Conservation (phyloP, 2,797 vertebrate genomes). For the Arrhamphus sclerolepis region DNA sequence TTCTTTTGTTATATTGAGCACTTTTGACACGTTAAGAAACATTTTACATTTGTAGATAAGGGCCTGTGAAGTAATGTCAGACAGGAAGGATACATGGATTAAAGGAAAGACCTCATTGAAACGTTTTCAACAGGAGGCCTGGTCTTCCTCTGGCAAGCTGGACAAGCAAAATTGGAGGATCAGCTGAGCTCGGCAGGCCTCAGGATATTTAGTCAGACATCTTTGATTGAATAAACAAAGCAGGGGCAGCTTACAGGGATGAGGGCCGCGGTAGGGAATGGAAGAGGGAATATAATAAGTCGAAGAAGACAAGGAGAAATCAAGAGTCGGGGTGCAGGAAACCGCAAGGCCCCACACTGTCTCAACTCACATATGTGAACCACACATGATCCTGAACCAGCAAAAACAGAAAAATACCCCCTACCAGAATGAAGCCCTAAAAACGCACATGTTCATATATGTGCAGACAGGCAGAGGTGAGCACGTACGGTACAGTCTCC, state of each 20-base stretch:
- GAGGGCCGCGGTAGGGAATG: conserved; percentile 36
- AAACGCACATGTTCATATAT: conserved; percentile 51
- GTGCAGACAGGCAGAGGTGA: conserved; percentile 52
- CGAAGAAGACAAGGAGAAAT: conserved; percentile 57
- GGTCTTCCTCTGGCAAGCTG: conserved; percentile 39
- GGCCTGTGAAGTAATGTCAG: no score
- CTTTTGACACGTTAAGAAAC: no score
- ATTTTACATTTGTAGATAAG: no score
- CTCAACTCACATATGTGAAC: conserved; percentile 72
- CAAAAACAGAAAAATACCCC: conserved; percentile 12
- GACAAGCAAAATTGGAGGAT: conserved; percentile 59
- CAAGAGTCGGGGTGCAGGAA: conserved; percentile 64
- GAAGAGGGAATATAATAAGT: conserved; percentile 51
- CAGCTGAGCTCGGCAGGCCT: conserved; percentile 42
- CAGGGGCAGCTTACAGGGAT: conserved; percentile 35
- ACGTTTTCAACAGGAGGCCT: conserved; percentile 48
- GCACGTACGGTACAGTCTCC: conserved; percentile 19
- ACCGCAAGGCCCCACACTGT: conserved; percentile 79
- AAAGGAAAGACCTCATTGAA: conserved; percentile 25
- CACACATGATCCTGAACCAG: conserved; percentile 58
- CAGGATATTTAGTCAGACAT: conserved; percentile 64
- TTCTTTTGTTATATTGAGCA: background rate
- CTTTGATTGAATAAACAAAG: conserved; percentile 65
- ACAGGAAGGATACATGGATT: no score
- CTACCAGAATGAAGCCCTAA: conserved; percentile 3